Percentiles rank a stretch among this genome's conserved stretches.
Conservation (phyloP, 2,113 vertebrate species). For the Chionomys nivalis region DNA sequence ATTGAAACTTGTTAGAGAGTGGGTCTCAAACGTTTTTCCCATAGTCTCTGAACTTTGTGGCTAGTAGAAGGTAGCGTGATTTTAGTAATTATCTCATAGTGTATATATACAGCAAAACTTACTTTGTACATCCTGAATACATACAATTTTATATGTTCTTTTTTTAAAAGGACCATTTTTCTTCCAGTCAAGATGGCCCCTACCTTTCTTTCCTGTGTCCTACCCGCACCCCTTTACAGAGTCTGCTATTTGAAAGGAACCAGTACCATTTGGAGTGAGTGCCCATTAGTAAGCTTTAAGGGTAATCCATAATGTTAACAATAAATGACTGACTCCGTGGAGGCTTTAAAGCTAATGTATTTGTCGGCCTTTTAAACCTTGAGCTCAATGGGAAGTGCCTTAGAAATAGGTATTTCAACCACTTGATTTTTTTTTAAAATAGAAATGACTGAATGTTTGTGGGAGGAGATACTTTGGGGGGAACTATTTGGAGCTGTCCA, state of each 20-base stretch:
- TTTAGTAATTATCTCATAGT: background rate
- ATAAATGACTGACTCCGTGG: slow-evolving; percentile 35
- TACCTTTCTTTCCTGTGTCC: background rate
- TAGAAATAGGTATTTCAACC: slow-evolving; percentile 59
- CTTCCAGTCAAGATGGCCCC: background rate
- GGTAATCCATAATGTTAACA: slow-evolving; percentile 33
- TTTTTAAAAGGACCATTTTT: background rate
- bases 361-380: slow-evolving; percentile 50
- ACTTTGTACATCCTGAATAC: background rate
- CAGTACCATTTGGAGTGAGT: background rate
- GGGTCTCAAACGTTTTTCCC: background rate
- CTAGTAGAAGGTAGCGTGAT: background rate
- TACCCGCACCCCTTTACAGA: background rate
- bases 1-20: background rate
- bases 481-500: background rate
- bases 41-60: background rate
- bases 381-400: slow-evolving; percentile 56
- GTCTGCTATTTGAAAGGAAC: slow-evolving; percentile 14
- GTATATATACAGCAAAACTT: background rate
- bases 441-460: slow-evolving; percentile 50
- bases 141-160: background rate
- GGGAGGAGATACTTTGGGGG: slow-evolving; percentile 24
- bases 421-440: background rate
- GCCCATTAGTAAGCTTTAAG: slow-evolving; percentile 37
- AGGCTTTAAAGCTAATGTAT: slow-evolving; percentile 60